phyloP scores from a whole-genome alignment of 2,888 invertebrate species.

The Incurvaria masculella region DNA sequence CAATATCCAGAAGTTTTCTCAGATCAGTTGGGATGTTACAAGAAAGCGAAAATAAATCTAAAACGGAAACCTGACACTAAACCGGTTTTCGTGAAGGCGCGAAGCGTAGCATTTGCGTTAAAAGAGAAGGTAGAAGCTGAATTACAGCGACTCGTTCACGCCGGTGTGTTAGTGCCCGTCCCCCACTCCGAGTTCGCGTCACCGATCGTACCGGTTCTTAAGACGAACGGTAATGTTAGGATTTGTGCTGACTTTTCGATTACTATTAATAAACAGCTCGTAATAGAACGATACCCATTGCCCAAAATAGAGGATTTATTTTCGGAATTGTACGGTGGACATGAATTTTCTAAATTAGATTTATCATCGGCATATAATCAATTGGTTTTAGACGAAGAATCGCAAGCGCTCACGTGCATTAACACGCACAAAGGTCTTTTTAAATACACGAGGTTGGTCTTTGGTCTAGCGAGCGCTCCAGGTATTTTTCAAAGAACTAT shows the following conservation, averaged over 20 bases:
- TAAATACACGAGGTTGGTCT: conserved; percentile 9
- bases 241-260: conserved; percentile 5
- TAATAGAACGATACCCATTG: conserved; percentile 9
- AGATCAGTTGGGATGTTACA: too few relatives aligned
- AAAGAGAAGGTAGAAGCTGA: conserved; percentile 5
- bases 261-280: conserved; percentile 8
- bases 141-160: conserved; percentile 2
- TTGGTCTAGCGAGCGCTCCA: conserved; percentile 10
- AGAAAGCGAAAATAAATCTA: too few relatives aligned
- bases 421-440: conserved; percentile 9
- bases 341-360: conserved; percentile 9
- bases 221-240: conserved; percentile 3
- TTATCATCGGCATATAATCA: neutral
- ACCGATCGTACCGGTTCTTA: conserved; percentile 9
- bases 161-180: conserved; percentile 5
- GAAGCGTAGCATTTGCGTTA: too few relatives aligned
- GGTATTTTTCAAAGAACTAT: conserved; percentile 12
- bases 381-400: too few relatives aligned
- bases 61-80: too few relatives aligned
- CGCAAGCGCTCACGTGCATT: too few relatives aligned
- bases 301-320: conserved; percentile 10
- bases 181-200: conserved; percentile 8
- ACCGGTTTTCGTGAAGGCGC: too few relatives aligned
- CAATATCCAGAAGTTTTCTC: too few relatives aligned
- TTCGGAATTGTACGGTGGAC: conserved; percentile 7